A percentile compares a stretch with the other conserved stretches of the same genome.
phyloP scores from a whole-genome alignment of 2,113 vertebrate species.

The Megaleporinus macrocephalus region DNA sequence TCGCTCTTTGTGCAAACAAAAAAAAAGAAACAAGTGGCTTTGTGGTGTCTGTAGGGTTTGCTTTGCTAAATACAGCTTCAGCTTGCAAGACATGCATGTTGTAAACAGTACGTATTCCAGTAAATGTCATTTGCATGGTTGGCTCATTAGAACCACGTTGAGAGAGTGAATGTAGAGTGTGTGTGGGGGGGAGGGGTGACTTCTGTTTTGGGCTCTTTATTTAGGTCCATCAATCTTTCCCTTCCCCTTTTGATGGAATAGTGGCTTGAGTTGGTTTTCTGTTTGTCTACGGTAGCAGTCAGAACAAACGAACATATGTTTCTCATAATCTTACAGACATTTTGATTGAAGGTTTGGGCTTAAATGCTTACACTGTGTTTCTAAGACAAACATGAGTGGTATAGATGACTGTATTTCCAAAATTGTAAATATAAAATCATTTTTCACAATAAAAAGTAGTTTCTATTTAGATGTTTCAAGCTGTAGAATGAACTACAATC shows the following conservation, averaged over 20 bases:
- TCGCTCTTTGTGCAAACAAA: neutral
- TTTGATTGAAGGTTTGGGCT: too few relatives aligned
- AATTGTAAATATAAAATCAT: too few relatives aligned
- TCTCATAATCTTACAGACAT: too few relatives aligned
- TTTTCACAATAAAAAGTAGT: too few relatives aligned
- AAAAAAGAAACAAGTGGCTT: neutral
- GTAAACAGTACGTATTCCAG: neutral
- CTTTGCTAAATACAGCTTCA: neutral
- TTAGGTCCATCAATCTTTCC: neutral
- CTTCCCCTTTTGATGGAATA: neutral
- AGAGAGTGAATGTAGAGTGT: neutral
- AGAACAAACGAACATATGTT: neutral
- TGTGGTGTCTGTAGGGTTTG: neutral
- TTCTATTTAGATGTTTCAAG: too few relatives aligned
- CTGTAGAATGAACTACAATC: too few relatives aligned
- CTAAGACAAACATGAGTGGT: too few relatives aligned
- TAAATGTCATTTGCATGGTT: neutral
- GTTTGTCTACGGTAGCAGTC: neutral
- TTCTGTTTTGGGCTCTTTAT: neutral
- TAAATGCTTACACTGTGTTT: too few relatives aligned
- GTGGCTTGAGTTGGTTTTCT: neutral
- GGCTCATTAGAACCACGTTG: neutral
- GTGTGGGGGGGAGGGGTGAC: neutral
- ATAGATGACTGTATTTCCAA: too few relatives aligned
- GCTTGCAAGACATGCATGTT: neutral